Conservation (phyloP, 2,888 invertebrate species). For the Oxycera nigricornis region DNA sequence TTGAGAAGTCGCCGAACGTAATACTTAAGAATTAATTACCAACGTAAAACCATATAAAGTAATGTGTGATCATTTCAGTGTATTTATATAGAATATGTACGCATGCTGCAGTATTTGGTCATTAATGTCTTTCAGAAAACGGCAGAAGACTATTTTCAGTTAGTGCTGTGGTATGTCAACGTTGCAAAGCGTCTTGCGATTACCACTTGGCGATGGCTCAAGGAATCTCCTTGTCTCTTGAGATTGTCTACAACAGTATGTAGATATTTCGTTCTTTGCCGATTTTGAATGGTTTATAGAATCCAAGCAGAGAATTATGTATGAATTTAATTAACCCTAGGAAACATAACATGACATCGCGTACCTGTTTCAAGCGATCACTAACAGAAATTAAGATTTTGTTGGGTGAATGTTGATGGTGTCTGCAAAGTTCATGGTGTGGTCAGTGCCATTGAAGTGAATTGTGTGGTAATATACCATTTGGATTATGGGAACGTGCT, state of each 20-base stretch:
- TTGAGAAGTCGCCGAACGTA: neutral
- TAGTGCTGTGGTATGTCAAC: neutral
- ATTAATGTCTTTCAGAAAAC: slow-evolving; percentile 18
- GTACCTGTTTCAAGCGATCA: neutral
- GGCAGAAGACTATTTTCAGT: neutral
- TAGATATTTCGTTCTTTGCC: neutral
- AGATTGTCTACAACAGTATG: neutral
- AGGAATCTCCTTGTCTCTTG: neutral
- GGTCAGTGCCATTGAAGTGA: neutral
- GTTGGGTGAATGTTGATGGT: neutral
- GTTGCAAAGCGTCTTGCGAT: neutral
- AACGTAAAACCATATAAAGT: slow-evolving; percentile 41
- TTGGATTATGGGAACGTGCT: neutral
- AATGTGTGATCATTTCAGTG: slow-evolving; percentile 28
- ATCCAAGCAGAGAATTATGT: slow-evolving; percentile 23
- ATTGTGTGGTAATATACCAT: neutral
- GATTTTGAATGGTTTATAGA: neutral
- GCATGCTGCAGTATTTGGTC: neutral
- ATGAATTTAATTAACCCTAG: slow-evolving; percentile 42
- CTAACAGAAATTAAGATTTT: no score
- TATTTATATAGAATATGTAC: slow-evolving; percentile 7
- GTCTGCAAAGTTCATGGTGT: neutral
- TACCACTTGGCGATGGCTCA: neutral
- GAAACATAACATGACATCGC: neutral
- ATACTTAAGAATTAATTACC: slow-evolving; percentile 36